A percentile compares a stretch with the other conserved stretches of the same genome.
Conservation (phyloP, 2,888 invertebrate genomes). For the Ochropleura plecta region DNA sequence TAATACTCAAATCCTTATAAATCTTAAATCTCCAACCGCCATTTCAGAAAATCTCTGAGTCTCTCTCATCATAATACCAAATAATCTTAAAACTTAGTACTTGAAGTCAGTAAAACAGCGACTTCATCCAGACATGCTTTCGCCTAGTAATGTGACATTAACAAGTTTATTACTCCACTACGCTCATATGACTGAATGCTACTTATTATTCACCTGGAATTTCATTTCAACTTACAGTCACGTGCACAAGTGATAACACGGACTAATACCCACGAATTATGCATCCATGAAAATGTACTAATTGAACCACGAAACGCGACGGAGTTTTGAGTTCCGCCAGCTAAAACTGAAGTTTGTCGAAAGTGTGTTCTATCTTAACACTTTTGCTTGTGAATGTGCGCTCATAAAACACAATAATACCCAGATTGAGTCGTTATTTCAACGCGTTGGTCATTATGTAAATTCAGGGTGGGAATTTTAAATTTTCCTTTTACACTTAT, state of each 20-base stretch:
- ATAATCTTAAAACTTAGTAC: constrained; percentile 44
- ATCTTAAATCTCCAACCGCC: constrained; percentile 2
- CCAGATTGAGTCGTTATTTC: constrained; percentile 81
- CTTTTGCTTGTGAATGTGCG: constrained; percentile 53
- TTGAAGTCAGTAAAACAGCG: constrained; percentile 43
- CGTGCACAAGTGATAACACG: constrained; percentile 56
- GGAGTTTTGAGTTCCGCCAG: constrained; percentile 18
- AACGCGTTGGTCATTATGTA: constrained; percentile 80
- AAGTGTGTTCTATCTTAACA: constrained; percentile 11
- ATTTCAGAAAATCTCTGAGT: constrained; percentile 28
- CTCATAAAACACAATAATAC: constrained; percentile 71
- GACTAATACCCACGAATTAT: constrained; percentile 54
- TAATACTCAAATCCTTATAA: background rate
- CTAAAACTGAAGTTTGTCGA: constrained; percentile 5
- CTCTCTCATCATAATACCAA: constrained; percentile 21
- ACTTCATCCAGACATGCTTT: constrained; percentile 48
- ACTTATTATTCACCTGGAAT: constrained; percentile 64
- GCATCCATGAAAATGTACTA: constrained; percentile 38
- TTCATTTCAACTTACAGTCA: constrained; percentile 53
- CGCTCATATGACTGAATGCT: constrained; percentile 55
- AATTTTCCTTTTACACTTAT: constrained; percentile 83
- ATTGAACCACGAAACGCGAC: constrained; percentile 25
- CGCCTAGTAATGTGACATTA: constrained; percentile 53
- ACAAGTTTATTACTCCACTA: constrained; percentile 57
- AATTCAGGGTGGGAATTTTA: constrained; percentile 80